Conservation (phyloP, 2,113 vertebrate species). For the Lampris megalopsis region DNA sequence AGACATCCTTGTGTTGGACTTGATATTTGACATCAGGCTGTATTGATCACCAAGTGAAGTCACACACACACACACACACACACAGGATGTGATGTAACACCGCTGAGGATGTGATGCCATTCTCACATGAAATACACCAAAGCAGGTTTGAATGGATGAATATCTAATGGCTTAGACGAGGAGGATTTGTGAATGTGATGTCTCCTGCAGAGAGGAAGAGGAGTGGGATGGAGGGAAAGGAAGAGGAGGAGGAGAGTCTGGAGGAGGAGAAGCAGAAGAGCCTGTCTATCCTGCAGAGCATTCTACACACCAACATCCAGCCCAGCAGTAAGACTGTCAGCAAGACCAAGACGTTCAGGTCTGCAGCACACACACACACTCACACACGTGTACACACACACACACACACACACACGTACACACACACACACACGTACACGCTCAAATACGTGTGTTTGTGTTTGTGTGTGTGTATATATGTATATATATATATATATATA, state of each 20-base stretch:
- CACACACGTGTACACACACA: background rate
- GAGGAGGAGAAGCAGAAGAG: slow-evolving; percentile 89
- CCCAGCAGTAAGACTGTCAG: slow-evolving; percentile 64
- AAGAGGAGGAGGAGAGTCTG: slow-evolving; percentile 66
- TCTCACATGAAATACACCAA: background rate
- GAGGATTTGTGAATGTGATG: background rate
- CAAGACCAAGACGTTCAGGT: slow-evolving; percentile 90
- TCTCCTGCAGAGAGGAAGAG: slow-evolving; percentile 57
- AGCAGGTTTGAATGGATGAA: background rate
- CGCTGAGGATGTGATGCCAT: too few relatives aligned
- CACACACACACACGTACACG: background rate
- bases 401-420: background rate
- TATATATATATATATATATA: too few relatives aligned
- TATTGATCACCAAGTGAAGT: too few relatives aligned
- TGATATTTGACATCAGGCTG: too few relatives aligned
- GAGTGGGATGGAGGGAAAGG: slow-evolving; percentile 76
- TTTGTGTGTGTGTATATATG: slow-evolving; percentile 17
- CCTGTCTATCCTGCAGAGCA: slow-evolving; percentile 86
- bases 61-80: too few relatives aligned
- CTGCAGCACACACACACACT: background rate
- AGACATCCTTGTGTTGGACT: too few relatives aligned
- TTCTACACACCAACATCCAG: slow-evolving; percentile 82
- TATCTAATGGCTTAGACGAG: slow-evolving; percentile 72
- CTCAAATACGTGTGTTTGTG: background rate
- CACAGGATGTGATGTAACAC: too few relatives aligned